Conservation (phyloP, 2,797 vertebrate species). For the Anas bahamensis region DNA sequence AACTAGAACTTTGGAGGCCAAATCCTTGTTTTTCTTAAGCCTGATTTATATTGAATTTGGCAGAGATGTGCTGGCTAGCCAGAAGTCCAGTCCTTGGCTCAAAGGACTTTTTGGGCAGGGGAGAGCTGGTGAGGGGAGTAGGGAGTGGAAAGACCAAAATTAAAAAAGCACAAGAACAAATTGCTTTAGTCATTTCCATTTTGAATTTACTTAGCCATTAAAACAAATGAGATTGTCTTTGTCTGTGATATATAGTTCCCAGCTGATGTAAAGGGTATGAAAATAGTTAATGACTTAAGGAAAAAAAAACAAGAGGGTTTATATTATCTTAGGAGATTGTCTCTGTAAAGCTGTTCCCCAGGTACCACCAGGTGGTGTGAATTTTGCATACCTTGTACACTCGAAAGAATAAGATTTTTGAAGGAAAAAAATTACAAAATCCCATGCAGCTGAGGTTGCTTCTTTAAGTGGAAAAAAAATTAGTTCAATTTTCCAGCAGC, state of each 20-base stretch:
- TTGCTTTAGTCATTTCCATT: conserved; percentile 52
- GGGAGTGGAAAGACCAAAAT: background rate
- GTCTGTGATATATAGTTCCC: conserved; percentile 52
- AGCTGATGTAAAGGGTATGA: conserved; percentile 46
- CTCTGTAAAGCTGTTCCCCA: conserved; percentile 44
- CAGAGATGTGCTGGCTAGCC: background rate
- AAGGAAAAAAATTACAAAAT: background rate
- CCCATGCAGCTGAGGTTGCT: background rate
- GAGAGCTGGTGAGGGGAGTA: background rate
- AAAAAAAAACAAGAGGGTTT: conserved; percentile 38
- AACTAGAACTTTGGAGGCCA: background rate
- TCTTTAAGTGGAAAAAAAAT: background rate
- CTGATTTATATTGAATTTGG: background rate
- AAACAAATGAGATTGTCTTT: conserved; percentile 62
- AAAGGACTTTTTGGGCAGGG: background rate
- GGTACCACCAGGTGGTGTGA: conserved; percentile 7
- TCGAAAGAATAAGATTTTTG: background rate
- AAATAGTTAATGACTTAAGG: conserved; percentile 54
- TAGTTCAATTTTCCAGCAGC: background rate
- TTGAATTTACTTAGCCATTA: conserved; percentile 59
- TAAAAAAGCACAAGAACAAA: background rate
- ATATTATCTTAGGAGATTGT: conserved; percentile 27
- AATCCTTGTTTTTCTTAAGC: background rate
- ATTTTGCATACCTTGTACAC: conserved; percentile 25
- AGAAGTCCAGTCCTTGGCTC: background rate